Base-by-base conservation (phyloP, 2,113 vertebrate genomes). In the western clawed frog (Xenopus tropicalis) region DNA sequence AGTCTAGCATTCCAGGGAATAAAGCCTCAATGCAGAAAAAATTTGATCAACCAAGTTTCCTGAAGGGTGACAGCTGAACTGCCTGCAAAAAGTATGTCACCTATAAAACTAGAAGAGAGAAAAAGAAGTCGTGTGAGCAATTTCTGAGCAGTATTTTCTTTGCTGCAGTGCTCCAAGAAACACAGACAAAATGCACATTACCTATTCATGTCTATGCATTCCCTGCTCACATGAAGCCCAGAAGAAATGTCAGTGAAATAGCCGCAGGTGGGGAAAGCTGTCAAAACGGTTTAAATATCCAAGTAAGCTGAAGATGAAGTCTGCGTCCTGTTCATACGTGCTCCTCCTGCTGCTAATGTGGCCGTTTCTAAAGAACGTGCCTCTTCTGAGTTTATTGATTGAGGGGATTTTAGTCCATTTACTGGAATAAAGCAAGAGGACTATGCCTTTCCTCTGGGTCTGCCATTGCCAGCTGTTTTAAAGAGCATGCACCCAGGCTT, bases 401-500 rank as follows among this genome's bases (percentile, higher is more conserved):
- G 58, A 69, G 63, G 56, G 66, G 46, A 58, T 76, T 59, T 63
- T 76, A 76, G 66, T 63, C 62, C 66, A 69, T 59, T 76, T 69
- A 76, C 57, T 76, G 66, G 66, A 76, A 69, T 76, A 69, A 76
- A 69, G 63, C 66, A 66, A 56, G 23, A 61, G 58, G 73, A 66
- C 29, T 75, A 66, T 62, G 44, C 20, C 46, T 69, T 66, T 20
- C 22, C 58, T 69, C 59, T 21, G 58, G 56, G 46, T 56, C 66
- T 69, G 57, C 59, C 42, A 44, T 62, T 59, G 56, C 73, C 73
- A 69, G 73, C 73, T 69, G 73, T 69, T 76, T 69, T 76, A 76
- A 76, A 63, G 73, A 69, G 66, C 73, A 52, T 54, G 72, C 72
- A 69, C 44, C 72, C 61, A 56, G n/a, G 72, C 64, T 61, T 25